Percentiles rank a stretch among this genome's conserved stretches.
These are phyloP conservation scores for Pilophorus perplexus DNA, from an alignment of 2,888 invertebrate genomes.

Conservation along the genomic window DNA sequence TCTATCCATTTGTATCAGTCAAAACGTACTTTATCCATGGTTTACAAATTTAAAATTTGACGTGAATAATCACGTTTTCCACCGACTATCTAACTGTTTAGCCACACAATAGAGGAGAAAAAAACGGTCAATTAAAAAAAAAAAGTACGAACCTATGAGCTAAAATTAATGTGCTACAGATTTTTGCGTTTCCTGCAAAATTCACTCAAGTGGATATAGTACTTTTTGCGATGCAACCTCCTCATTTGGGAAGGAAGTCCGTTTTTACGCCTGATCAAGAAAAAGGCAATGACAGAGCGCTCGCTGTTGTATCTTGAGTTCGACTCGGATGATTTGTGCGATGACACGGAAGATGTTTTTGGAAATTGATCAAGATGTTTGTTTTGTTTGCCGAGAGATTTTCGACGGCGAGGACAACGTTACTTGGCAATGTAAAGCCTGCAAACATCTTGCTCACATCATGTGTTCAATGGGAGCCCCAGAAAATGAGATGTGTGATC, in stretches of 20 bases:
- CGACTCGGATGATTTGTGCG: constrained; percentile 22
- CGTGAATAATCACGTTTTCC: too few species aligned
- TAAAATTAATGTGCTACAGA: too few species aligned
- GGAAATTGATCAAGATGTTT: constrained; percentile 21
- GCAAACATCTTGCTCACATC: constrained; percentile 30
- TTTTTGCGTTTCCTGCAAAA: too few species aligned
- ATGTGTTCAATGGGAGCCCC: constrained; percentile 30
- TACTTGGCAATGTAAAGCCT: constrained; percentile 23
- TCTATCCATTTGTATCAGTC: too few species aligned
- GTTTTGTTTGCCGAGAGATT: constrained; percentile 21
- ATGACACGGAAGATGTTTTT: constrained; percentile 24
- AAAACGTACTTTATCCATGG: too few species aligned
- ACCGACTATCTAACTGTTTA: too few species aligned
- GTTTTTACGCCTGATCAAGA: constrained; percentile 33
- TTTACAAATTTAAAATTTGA: too few species aligned
- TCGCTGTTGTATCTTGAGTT: constrained; percentile 1
- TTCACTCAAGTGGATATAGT: too few species aligned
- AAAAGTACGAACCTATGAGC: too few species aligned
- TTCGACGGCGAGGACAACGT: constrained; percentile 21
- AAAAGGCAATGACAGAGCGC: background rate
- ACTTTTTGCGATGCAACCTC: too few species aligned
- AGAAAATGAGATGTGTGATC: constrained; percentile 33
- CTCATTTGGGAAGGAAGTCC: constrained; percentile 41
- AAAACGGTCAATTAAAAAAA: too few species aligned
- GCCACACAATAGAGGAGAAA: too few species aligned